phyloP scores from a whole-genome alignment of 2,797 vertebrate genomes.

The Sebastes kiyomatsui region DNA sequence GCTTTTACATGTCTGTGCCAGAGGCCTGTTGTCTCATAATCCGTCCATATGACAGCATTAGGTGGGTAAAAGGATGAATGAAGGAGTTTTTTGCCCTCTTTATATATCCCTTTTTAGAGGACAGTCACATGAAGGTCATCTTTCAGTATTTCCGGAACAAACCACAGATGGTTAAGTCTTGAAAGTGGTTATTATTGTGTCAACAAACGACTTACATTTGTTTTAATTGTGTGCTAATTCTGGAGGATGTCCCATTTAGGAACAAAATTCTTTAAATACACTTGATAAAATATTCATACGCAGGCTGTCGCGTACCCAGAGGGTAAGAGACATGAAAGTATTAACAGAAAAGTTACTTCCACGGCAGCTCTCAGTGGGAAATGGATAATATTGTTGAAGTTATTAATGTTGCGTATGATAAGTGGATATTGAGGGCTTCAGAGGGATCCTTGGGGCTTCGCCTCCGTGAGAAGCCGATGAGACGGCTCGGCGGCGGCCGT shows the following conservation, averaged over 20 bases:
- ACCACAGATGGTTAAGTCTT: background rate
- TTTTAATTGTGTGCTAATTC: slow-evolving; percentile 35
- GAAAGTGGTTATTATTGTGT: slow-evolving; percentile 27
- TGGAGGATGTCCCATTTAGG: slow-evolving; percentile 54
- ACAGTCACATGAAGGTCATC: slow-evolving; percentile 11
- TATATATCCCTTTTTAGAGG: background rate
- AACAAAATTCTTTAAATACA: slow-evolving; percentile 63
- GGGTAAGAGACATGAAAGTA: slow-evolving; percentile 56
- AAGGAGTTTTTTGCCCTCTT: background rate
- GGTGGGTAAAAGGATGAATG: background rate
- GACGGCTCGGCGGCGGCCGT: slow-evolving; percentile 21
- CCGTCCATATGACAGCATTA: background rate
- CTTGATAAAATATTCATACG: slow-evolving; percentile 62
- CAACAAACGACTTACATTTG: slow-evolving; percentile 39
- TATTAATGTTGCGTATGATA: slow-evolving; percentile 52
- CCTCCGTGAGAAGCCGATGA: slow-evolving; percentile 27
- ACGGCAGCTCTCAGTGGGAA: slow-evolving; percentile 30
- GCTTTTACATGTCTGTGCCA: background rate
- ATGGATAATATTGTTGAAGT: slow-evolving; percentile 41
- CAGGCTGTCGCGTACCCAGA: slow-evolving; percentile 43
- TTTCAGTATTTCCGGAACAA: slow-evolving; percentile 13
- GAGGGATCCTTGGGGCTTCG: slow-evolving; percentile 34
- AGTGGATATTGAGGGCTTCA: slow-evolving; percentile 45
- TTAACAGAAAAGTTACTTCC: slow-evolving; percentile 39
- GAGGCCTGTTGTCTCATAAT: background rate